A percentile compares a stretch with the other conserved stretches of the same genome.
Evolutionary conservation across 2,113 vertebrate species (phyloP).

Genomic region (Thalassoma bifasciatum): DNA sequence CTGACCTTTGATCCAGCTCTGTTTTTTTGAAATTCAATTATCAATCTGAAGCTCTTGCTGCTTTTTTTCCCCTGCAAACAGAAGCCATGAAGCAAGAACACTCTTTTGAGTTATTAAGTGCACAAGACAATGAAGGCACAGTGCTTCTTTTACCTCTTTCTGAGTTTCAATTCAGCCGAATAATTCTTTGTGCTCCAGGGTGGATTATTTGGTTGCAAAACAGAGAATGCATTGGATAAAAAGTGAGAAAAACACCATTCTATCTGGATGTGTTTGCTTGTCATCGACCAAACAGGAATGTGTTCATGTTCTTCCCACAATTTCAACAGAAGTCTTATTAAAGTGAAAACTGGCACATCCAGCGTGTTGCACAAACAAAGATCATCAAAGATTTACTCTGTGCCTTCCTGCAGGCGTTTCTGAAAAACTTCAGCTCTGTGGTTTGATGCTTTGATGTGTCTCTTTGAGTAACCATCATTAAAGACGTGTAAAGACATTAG

Average conservation of each 20-base stretch:
- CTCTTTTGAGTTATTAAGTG: background rate
- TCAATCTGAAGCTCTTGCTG: too few species aligned
- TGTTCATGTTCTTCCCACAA: background rate
- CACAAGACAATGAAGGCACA: too few species aligned
- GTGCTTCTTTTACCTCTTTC: too few species aligned
- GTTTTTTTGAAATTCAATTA: too few species aligned
- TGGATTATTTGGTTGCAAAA: too few species aligned
- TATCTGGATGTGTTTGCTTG: background rate
- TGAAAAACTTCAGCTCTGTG: conserved; percentile 33
- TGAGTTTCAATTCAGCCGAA: too few species aligned
- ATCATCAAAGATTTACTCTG: conserved; percentile 21
- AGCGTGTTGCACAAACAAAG: conserved; percentile 2
- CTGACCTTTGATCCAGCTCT: background rate
- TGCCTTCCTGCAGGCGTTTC: conserved; percentile 27
- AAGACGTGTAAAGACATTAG: conserved; percentile 15
- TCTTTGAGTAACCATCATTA: conserved; percentile 36
- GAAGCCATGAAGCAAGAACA: too few species aligned
- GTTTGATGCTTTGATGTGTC: conserved; percentile 52
- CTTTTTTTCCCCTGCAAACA: too few species aligned
- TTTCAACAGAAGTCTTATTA: conserved; percentile 9
- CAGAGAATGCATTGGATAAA: too few species aligned
- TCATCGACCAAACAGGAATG: background rate
- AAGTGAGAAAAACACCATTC: too few species aligned
- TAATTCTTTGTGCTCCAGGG: too few species aligned
- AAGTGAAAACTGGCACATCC: conserved; percentile 19